These are phyloP conservation scores for Tetrax tetrax DNA, from an alignment of 2,113 vertebrate genomes.

Conservation along the genomic window DNA sequence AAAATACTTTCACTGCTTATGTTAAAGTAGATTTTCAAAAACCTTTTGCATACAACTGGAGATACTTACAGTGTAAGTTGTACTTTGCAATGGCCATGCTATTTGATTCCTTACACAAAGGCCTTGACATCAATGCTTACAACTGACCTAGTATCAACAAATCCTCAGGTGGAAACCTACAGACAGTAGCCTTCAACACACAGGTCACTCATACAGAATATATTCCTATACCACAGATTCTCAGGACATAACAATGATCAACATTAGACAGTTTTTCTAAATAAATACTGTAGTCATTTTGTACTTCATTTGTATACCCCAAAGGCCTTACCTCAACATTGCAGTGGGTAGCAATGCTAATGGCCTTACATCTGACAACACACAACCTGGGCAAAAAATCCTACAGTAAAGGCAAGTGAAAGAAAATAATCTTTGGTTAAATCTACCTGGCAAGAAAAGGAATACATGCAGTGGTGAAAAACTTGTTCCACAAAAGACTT, in stretches of 20 bases:
- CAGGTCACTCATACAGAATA: background rate
- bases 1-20: background rate
- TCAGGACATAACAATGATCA: background rate
- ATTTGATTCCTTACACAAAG: background rate
- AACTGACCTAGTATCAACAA: background rate
- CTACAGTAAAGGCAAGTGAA: background rate
- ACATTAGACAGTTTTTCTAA: background rate
- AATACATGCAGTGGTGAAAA: background rate
- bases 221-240: no score
- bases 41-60: background rate
- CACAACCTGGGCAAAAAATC: background rate
- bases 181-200: background rate
- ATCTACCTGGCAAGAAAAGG: background rate
- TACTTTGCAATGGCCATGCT: background rate
- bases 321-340: background rate
- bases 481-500: background rate
- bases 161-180: background rate
- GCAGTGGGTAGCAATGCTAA: background rate
- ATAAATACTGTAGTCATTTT: background rate
- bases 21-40: background rate
- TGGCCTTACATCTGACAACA: background rate
- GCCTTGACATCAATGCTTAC: background rate
- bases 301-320: background rate
- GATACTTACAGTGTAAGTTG: background rate
- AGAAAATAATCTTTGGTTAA: background rate